A percentile compares a stretch with the other conserved stretches of the same genome.
phyloP scores from a whole-genome alignment of 2,113 vertebrate genomes.

The Gorsachius goisagi region DNA sequence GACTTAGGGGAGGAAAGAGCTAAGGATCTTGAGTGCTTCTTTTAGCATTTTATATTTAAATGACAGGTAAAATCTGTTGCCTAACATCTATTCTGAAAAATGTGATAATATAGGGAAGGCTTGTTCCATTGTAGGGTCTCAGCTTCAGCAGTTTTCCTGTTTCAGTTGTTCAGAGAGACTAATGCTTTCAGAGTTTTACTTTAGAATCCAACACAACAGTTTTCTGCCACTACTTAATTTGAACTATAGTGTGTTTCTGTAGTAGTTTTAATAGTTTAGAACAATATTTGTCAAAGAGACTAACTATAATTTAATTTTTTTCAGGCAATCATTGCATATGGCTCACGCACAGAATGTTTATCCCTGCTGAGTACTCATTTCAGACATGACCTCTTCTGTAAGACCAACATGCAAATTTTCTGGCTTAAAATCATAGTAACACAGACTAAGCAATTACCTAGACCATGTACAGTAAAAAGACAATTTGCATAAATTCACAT shows the following conservation, averaged over 20 bases:
- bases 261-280: not conserved
- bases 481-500: not conserved
- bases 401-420: not conserved
- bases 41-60: not conserved
- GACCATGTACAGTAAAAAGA: rapidly evolving
- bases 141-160: not conserved
- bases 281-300: not conserved
- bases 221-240: not conserved
- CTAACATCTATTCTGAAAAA: not conserved
- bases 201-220: not conserved
- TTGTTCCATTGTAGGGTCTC: not conserved
- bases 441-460: not conserved
- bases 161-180: not conserved
- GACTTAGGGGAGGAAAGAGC: not conserved
- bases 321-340: not conserved
- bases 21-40: not conserved
- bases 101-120: rapidly evolving
- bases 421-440: not conserved
- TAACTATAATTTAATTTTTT: not conserved
- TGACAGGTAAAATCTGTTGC: not conserved
- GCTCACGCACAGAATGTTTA: not conserved
- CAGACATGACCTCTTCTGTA: not conserved
- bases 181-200: not conserved
- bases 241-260: not conserved
- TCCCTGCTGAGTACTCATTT: not conserved